A percentile compares a stretch with the other conserved stretches of the same genome.
These are phyloP conservation scores for Gallinago paraguaiae DNA, from an alignment of 2,113 vertebrate genomes.

Conservation along the genomic window DNA sequence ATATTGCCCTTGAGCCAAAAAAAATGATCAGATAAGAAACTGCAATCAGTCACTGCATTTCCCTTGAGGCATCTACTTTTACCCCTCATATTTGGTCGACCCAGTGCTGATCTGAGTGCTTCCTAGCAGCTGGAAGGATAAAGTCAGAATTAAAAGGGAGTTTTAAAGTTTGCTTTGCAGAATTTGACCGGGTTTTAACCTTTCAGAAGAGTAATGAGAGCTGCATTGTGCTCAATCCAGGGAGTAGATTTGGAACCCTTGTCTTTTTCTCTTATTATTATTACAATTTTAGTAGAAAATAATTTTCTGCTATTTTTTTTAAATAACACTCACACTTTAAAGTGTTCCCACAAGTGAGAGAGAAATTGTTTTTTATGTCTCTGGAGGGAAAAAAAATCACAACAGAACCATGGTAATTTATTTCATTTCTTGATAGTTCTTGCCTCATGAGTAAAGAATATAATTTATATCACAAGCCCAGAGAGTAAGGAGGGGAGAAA, in stretches of 20 bases:
- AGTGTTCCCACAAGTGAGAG: not conserved
- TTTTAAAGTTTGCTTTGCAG: not conserved
- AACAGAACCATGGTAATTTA: not conserved
- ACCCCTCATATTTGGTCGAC: not conserved
- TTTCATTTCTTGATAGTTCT: not conserved
- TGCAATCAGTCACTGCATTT: not conserved
- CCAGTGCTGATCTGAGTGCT: not conserved
- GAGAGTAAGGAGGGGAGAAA: not conserved
- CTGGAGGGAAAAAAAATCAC: not conserved
- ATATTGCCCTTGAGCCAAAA: not conserved
- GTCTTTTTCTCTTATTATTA: not conserved
- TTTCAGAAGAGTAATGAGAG: not conserved
- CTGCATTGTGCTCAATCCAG: not conserved
- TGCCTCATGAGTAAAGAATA: not conserved
- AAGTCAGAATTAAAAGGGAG: not conserved
- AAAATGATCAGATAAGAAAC: not conserved
- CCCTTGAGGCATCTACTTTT: not conserved
- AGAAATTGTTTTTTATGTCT: not conserved
- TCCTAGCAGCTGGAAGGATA: not conserved
- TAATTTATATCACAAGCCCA: not conserved
- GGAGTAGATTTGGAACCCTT: not conserved
- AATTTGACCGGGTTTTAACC: not conserved
- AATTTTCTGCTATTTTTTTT: not conserved
- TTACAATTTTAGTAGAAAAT: not conserved
- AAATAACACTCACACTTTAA: not conserved